Evolutionary conservation across 2,797 vertebrate genomes (phyloP).

Genomic region (Acanthiza pusilla): DNA sequence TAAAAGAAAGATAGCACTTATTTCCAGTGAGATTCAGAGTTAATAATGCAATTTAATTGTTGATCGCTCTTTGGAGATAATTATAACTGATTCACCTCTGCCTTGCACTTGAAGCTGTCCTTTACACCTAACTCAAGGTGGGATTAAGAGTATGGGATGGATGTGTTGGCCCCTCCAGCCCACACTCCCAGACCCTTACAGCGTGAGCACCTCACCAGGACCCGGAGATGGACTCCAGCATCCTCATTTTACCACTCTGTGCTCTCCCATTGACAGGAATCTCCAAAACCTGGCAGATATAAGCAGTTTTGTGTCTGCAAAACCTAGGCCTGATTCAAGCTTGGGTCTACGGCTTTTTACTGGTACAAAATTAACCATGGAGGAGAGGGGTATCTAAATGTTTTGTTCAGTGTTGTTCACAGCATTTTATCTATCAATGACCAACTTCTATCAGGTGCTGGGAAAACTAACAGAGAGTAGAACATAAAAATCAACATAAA

Average conservation of each 20-base stretch:
- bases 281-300: not conserved
- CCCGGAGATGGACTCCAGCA: not conserved
- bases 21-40: conserved; percentile 46
- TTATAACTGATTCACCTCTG: not conserved
- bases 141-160: not conserved
- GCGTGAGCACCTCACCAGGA: not conserved
- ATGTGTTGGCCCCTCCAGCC: not conserved
- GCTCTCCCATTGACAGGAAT: not conserved
- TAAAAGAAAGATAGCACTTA: not conserved
- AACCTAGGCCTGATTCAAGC: not conserved
- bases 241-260: fast-evolving
- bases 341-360: fast-evolving
- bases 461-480: fast-evolving
- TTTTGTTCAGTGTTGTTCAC: not conserved
- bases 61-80: conserved; percentile 25
- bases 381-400: not conserved
- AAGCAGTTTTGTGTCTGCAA: not conserved
- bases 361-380: not conserved
- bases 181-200: fast-evolving
- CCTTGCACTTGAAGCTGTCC: not conserved
- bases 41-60: conserved; percentile 60
- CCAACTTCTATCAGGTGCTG: not conserved
- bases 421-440: not conserved
- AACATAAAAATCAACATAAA: not conserved
- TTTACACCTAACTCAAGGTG: not conserved